These are phyloP conservation scores for Helicoverpa zea DNA, from an alignment of 1,140 invertebrate genomes.

Conservation along the genomic window DNA sequence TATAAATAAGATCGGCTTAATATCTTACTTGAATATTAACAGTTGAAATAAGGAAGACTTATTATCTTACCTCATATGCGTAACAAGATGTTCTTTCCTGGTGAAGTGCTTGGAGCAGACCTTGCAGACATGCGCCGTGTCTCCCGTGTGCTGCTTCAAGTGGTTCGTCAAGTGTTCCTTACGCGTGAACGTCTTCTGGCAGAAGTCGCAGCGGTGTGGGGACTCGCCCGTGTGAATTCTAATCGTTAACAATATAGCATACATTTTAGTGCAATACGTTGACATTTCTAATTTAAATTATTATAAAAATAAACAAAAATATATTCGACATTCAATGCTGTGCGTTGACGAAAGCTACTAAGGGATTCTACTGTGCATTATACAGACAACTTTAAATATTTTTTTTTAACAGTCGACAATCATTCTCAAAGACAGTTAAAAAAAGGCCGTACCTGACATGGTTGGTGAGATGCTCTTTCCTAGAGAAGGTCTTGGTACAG, in stretches of 20 bases:
- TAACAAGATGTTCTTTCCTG: constrained; percentile 93
- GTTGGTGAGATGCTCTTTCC: constrained; percentile 93
- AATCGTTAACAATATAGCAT: constrained; percentile 15
- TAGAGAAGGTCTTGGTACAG: constrained; percentile 93
- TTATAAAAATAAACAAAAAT: not conserved
- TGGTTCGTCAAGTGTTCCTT: constrained; percentile 95
- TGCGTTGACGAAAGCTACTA: constrained; percentile 10
- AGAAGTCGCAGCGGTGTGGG: constrained; percentile 91
- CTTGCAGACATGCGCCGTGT: constrained; percentile 93
- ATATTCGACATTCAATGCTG: constrained; percentile 1
- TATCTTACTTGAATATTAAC: no score
- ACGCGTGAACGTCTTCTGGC: constrained; percentile 93
- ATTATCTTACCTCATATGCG: constrained; percentile 88
- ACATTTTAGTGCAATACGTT: not conserved
- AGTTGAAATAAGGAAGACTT: not conserved
- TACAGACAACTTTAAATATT: not conserved
- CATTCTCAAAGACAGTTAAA: not conserved
- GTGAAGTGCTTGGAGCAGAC: constrained; percentile 94
- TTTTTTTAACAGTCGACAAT: not conserved
- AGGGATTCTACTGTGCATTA: not conserved
- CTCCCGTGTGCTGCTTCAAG: constrained; percentile 91
- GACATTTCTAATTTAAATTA: not conserved
- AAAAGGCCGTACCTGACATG: constrained; percentile 88
- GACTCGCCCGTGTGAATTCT: constrained; percentile 92
- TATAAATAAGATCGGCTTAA: no score